phyloP scores from a whole-genome alignment of 2,888 invertebrate species.

The Lottia scabra region DNA sequence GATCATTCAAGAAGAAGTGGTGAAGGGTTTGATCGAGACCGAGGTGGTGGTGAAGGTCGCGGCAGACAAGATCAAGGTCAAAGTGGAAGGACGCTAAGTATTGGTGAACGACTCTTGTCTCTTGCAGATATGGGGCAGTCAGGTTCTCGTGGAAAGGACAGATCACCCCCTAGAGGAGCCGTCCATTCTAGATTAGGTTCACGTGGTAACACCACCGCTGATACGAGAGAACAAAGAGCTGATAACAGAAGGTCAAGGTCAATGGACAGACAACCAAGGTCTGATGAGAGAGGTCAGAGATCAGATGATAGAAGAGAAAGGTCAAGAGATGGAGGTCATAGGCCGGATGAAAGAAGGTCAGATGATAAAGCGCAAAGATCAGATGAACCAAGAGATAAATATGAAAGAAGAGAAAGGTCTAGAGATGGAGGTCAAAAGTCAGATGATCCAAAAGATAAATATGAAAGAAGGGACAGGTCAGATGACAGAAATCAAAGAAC shows the following conservation, averaged over 20 bases:
- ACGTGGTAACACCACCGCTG: not conserved
- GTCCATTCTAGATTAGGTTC: conserved; percentile 11
- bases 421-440: not conserved
- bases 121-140: not conserved
- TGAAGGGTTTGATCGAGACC: conserved; percentile 2
- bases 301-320: conserved; percentile 20
- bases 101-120: conserved; percentile 6
- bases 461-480: conserved; percentile 28
- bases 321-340: conserved; percentile 8
- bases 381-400: conserved; percentile 11
- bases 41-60: conserved; percentile 10
- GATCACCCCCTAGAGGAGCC: not conserved
- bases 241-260: conserved; percentile 10
- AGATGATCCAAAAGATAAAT: no score
- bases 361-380: not conserved
- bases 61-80: no score
- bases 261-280: not conserved
- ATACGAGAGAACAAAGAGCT: conserved; percentile 13
- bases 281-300: conserved; percentile 23
- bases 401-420: conserved; percentile 7
- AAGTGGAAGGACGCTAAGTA: conserved; percentile 6
- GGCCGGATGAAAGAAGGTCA: conserved; percentile 13
- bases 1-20: not conserved
- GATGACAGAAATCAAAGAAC: conserved; percentile 23
- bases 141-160: conserved; percentile 5